Evolutionary conservation across 2,113 vertebrate genomes (phyloP).

Genomic region (Aspidoscelis tigris): DNA sequence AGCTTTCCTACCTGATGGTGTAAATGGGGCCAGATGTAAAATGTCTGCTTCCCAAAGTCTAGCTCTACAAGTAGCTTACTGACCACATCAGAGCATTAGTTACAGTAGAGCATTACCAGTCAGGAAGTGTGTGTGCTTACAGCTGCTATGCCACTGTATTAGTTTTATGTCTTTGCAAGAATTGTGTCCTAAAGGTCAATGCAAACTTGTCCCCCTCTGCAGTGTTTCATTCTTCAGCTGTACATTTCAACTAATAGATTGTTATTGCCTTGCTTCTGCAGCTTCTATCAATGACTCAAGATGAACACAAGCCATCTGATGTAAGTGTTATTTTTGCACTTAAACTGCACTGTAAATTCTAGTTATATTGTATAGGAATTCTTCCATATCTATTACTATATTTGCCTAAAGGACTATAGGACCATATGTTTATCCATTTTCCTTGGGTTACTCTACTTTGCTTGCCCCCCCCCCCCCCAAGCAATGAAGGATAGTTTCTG

Average conservation of each 20-base stretch:
- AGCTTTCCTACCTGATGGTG: background rate
- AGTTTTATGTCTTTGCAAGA: background rate
- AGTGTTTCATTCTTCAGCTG: slow-evolving; percentile 54
- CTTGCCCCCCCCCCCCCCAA: background rate
- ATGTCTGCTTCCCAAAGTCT: no score
- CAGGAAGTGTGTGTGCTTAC: background rate
- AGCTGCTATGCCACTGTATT: background rate
- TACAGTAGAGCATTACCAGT: background rate
- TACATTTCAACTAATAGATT: slow-evolving; percentile 72
- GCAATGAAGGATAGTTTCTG: background rate
- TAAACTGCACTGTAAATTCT: slow-evolving; percentile 42
- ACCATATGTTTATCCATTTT: background rate
- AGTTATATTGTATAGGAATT: slow-evolving; percentile 1
- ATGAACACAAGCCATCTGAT: slow-evolving; percentile 94
- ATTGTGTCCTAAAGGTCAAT: background rate
- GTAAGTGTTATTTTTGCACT: slow-evolving; percentile 82
- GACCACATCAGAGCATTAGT: background rate
- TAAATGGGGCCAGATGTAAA: no score
- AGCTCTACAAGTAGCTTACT: no score
- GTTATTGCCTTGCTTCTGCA: slow-evolving; percentile 82
- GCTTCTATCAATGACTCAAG: slow-evolving; percentile 94
- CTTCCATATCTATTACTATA: background rate
- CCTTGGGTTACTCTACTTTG: background rate
- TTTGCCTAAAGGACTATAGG: background rate
- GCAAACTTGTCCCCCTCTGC: slow-evolving; percentile 1